Base-by-base conservation (phyloP, 2,797 vertebrate species). In the Heliangelus exortis region DNA sequence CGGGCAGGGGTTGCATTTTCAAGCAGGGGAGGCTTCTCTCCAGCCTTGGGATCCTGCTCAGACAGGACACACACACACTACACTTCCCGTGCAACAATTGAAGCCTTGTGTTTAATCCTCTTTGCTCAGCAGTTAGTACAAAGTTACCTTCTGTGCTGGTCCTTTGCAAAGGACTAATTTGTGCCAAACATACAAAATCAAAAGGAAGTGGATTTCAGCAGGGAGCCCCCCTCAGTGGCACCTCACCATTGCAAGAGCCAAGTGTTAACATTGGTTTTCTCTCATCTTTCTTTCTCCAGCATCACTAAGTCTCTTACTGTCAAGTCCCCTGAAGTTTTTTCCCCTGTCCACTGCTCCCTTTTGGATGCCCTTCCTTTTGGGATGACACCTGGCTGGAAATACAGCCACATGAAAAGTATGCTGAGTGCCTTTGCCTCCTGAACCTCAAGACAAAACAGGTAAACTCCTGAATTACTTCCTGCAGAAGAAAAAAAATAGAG, bases 61-160 rank as follows among this genome's bases (percentile, higher is more conserved):
- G 82, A 67, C 82, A 88, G 82, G 92, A 82, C 93, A 68, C 0
- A 92, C 92, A 84, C 92, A 84, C 3, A 18, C 82, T 41, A 23
- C 3, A 2, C 66, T 80, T 88, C 15, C 80, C 74, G 22, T 29
- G 29, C 67, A 92, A 95, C 93, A 96, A 85, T 82, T 36, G 54
- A 41, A 94, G 95, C 85, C 84, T 96, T 92, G 91, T 96, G 83
- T 74, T 92, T 68, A 91, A 95, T 87, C 80, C 83, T 65, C 89
- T 89, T 33, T 77, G 87, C 91, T 91, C 95, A 84, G 93, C 73
- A 78, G 89, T 82, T 41, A 82, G 95, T 29, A 97, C 92, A 96
- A 79, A 87, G 92, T 97, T 51, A 96, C 92, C 95, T 95, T 96
- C 87, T 96, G 87, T 90, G 91, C 80, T 17, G 85, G 82, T 78